Conservation (phyloP, 2,888 invertebrate genomes). For the Furcula furcula region DNA sequence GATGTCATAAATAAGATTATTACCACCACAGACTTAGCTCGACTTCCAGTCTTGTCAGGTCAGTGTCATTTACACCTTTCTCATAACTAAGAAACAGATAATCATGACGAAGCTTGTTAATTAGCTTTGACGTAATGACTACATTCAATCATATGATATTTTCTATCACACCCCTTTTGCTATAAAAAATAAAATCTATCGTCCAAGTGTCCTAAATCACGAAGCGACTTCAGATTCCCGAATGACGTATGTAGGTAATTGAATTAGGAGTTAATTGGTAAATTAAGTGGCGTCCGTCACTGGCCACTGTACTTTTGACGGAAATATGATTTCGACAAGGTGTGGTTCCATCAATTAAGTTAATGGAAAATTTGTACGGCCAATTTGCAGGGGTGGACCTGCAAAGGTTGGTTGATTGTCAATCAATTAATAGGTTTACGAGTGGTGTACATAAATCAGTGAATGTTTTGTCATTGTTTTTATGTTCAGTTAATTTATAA, state of each 20-base stretch:
- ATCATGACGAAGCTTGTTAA: too few species aligned
- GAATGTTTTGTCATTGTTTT: too few species aligned
- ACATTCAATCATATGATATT: too few species aligned
- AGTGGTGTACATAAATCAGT: background rate
- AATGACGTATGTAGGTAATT: conserved; percentile 76
- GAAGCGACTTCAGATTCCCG: conserved; percentile 24
- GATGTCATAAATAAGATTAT: too few species aligned
- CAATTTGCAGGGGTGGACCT: conserved; percentile 20
- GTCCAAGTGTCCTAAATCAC: conserved; percentile 5
- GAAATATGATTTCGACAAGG: conserved; percentile 71
- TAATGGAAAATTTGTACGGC: conserved; percentile 35
- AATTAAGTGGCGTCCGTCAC: conserved; percentile 70
- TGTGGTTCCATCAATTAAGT: conserved; percentile 60
- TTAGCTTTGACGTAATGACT: too few species aligned
- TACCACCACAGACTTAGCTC: too few species aligned
- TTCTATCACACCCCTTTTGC: too few species aligned
- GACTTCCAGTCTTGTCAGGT: too few species aligned
- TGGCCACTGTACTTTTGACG: conserved; percentile 62
- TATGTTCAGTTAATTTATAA: too few species aligned
- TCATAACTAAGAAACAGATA: too few species aligned
- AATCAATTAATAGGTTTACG: conserved; percentile 3
- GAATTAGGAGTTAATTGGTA: conserved; percentile 77
- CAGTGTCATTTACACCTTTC: too few species aligned
- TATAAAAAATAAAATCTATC: too few species aligned
- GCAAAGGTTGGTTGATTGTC: conserved; percentile 23